These are phyloP conservation scores for Myxocyprinus asiaticus DNA, from an alignment of 2,113 vertebrate genomes.

Conservation along the genomic window DNA sequence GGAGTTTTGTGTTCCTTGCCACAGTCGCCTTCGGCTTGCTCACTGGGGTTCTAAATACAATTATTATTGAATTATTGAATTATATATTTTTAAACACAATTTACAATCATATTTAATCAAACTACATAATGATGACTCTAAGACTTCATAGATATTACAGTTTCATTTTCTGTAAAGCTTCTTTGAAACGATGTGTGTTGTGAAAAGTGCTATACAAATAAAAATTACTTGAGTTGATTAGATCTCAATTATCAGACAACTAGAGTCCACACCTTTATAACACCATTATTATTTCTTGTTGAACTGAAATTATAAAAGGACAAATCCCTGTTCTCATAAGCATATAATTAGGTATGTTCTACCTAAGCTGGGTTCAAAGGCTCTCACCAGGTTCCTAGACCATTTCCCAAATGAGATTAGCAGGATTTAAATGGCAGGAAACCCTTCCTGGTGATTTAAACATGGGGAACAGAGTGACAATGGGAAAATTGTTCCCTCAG, in stretches of 20 bases:
- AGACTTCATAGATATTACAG: no score
- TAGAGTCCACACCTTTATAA: not conserved
- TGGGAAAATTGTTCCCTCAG: not conserved
- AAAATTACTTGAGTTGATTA: not conserved
- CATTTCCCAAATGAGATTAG: conserved; percentile 10
- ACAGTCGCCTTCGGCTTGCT: no score
- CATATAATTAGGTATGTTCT: conserved; percentile 19
- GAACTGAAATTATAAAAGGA: not conserved
- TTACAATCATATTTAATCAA: no score
- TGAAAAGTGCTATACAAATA: no score
- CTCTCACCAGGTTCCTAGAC: not conserved
- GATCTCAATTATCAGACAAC: not conserved
- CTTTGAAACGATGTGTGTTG: no score
- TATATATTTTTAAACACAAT: no score
- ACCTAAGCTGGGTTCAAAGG: not conserved
- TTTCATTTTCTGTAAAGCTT: no score
- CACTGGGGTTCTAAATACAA: no score
- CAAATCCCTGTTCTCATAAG: conserved; percentile 4
- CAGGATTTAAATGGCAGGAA: not conserved
- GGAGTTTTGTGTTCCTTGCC: no score
- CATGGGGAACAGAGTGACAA: conserved; percentile 10
- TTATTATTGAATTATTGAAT: no score
- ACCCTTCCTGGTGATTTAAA: conserved; percentile 16
- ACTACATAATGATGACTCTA: no score
- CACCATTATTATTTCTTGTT: not conserved